A percentile compares a stretch with the other conserved stretches of the same genome.
phyloP scores from a whole-genome alignment of 2,888 invertebrate genomes.

The Diadromus collaris region DNA sequence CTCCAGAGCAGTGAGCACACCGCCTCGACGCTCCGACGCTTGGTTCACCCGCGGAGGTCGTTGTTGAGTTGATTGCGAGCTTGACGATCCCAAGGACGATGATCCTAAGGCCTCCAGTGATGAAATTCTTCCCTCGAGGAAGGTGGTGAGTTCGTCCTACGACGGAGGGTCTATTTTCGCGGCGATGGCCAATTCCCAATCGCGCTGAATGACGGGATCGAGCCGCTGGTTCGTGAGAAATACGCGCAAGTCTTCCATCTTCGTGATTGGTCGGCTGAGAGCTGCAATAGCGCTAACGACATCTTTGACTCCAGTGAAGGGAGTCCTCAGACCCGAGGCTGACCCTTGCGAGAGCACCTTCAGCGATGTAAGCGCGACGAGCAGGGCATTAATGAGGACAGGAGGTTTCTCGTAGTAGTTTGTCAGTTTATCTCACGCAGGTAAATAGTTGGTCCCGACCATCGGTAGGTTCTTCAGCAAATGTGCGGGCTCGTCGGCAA shows the following conservation, averaged over 20 bases:
- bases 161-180: not conserved
- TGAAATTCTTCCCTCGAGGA: not conserved
- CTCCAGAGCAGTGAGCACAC: too few species aligned
- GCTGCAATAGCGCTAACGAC: not conserved
- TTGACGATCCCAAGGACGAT: not conserved
- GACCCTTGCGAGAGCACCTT: not conserved
- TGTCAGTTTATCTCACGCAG: not conserved
- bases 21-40: too few species aligned
- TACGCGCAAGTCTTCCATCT: not conserved
- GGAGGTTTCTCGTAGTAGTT: not conserved
- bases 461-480: not conserved
- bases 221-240: not conserved
- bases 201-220: not conserved
- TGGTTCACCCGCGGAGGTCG: too few species aligned
- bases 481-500: not conserved
- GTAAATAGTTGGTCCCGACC: not conserved
- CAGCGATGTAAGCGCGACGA: not conserved
- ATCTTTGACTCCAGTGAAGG: not conserved
- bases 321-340: not conserved
- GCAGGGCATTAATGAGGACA: not conserved
- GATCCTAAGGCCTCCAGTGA: not conserved
- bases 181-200: not conserved
- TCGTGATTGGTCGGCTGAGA: not conserved
- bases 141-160: too few species aligned
- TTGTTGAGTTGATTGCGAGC: too few species aligned